Base-by-base conservation (phyloP, 2,888 invertebrate genomes). In the Choristoneura rosaceana region DNA sequence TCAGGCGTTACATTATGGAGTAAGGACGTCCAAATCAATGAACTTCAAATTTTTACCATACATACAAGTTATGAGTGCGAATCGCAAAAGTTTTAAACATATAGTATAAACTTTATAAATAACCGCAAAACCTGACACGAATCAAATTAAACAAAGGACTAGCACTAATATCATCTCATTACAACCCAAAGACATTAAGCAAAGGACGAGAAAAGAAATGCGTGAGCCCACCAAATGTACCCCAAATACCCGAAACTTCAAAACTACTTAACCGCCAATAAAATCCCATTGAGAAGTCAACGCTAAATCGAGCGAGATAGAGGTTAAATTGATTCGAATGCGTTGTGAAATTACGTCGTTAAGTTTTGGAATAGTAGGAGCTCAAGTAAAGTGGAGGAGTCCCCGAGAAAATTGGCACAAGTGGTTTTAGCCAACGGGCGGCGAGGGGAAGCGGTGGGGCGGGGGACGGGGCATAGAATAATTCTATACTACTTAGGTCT, bases 321-420 rank as follows among this genome's bases (percentile, higher is more conserved):
- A 82, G 81, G 73, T 83, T 81, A 78, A 77, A 82, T 84, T 87
- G 81, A 80, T 80, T 80, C 81, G 74, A 67, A 71, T 70, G 71
- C 71, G 76, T 79, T 81, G 78, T 82, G 84, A 79, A 84, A 80
- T 86, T 90, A 86, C 78, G 87, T 77, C 86, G 80, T 88, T 87
- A 82, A 78, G 84, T 77, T 79, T 76, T 80, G 83, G 76, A 78
- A 78, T 76, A 78, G 81, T 83, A 85, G 84, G 87, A 90, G 91
- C 90, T 90, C 89, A 88, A 92, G 90, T 91, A 92, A 92, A 93
- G 90, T 92, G 90, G 92, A 91, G 90, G 88, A 92, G 92, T 90
- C 91, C 85, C 90, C 87, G 87, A 91, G 91, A 93, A 93, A 93
- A 94, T 94, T 93, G 94, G 94, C 92, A 94, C 93, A 94, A 94